Evolutionary conservation across 1,140 invertebrate genomes (phyloP), one percentile per base, ranked within the genome.

Genomic region (Drosophila pallidifrons): DNA sequence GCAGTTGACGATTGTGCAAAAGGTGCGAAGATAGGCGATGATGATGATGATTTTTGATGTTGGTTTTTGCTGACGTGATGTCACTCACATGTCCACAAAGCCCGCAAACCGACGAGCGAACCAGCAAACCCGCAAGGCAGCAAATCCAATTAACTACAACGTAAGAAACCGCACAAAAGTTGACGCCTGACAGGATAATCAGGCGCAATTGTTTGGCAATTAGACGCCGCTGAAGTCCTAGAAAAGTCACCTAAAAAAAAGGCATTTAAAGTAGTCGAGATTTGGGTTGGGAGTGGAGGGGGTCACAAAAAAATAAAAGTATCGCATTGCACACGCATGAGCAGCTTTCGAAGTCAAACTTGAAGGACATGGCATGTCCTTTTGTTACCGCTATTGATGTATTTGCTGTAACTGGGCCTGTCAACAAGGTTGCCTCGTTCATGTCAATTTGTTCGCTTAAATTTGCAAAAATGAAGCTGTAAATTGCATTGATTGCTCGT

Each of bases 391-490:
- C 13, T 46, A 20, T 16, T 82, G 63, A 51, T 79, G 63, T 38
- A 38, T 38, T 38, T 81, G 63, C 55, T 79, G 63, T 60, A 63
- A 51, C 64, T 57, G 25, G 25, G 55, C 38, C 86, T 89, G 85
- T 89, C 85, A 88, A 79, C 83, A 63, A 38, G 64, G 41, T 52
- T 38, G 59, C 45, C 58, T 57, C 55, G 47, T 38, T 63, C 52
- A 49, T 71, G 81, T 80, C 75, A 78, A 47, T 72, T 81, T 78
- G 72, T 43, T 61, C 8, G 49, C 63, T 45, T 20, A 89, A 85
- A 85, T 88, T 88, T 88, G 85, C 85, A 89, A 89, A 88, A 85
- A 89, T 89, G 68, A 79, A 89, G 86, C 68, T 81, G 81, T 85
- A 88, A 88, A 90, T 89, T 90, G 85, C 85, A 89, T 79, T 89